phyloP scores from a whole-genome alignment of 2,888 invertebrate genomes.

The Euzetes globulus region DNA sequence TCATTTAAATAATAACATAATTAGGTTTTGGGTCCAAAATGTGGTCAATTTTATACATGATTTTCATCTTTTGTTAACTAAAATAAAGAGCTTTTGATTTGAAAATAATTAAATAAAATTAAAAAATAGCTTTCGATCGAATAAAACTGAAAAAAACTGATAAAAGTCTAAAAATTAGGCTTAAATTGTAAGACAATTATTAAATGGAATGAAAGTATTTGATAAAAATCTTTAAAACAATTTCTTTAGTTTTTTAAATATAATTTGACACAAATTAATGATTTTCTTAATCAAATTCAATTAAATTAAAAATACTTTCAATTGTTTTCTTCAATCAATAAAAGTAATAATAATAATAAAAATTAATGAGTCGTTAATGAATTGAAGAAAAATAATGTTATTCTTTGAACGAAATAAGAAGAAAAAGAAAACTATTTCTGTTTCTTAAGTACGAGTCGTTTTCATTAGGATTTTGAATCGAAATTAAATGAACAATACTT shows the following conservation, averaged over 20 bases:
- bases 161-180: too few relatives aligned
- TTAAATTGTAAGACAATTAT: too few relatives aligned
- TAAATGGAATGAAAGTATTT: conserved; percentile 10
- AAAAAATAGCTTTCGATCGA: too few relatives aligned
- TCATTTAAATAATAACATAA: background rate
- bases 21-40: background rate
- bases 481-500: conserved; percentile 14
- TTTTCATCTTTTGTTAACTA: background rate
- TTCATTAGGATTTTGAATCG: background rate
- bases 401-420: too few relatives aligned
- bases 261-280: background rate
- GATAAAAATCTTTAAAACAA: background rate
- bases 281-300: background rate
- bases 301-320: conserved; percentile 16
- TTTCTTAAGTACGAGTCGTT: background rate
- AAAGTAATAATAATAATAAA: conserved; percentile 18
- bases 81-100: background rate
- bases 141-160: too few relatives aligned
- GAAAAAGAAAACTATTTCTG: background rate
- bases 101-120: too few relatives aligned
- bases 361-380: conserved; percentile 12
- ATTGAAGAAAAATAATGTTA: background rate
- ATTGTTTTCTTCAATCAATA: background rate
- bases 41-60: background rate
- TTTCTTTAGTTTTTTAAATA: background rate